Base-by-base conservation (phyloP, 2,888 invertebrate genomes). In the Cephus sareptanus region DNA sequence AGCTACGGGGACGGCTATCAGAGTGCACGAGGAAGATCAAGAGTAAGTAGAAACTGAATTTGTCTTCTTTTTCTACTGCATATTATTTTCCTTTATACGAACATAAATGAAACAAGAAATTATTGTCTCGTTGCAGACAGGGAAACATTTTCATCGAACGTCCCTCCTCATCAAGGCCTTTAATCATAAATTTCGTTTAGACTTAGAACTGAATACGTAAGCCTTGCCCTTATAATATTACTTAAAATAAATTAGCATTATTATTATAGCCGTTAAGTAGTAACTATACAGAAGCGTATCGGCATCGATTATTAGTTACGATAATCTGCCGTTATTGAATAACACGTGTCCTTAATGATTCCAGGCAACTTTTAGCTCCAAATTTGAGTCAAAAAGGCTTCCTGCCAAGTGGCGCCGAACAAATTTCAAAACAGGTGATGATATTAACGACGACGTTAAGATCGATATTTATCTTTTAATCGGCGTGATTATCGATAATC, bases 81-180 rank as follows among this genome's bases (percentile, higher is more conserved):
- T 79, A 81, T 80, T 81, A 77, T 79, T 81, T 81, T 83, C 78
- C 76, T 81, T 77, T 23, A 9, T 56, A 23, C 56, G 56, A 56
- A 9, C 6, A 23, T 56, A 56, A 56, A 56, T 23, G 1, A 23
- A 56, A 23, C 9, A 56, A 80, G 73, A 33, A 76, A 23, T 77
- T 79, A 81, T 83, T 87, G 82, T 89, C 90, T 93, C 93, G 93
- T 95, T 95, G 84, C 95, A 98, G 97, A 95, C 96, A 89, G 96
- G 96, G 90, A 97, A 97, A 94, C 98, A 98, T 93, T 97, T 96
- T 93, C 97, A 98, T 92, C 95, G 97, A 92, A 98, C 98, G 90
- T 97, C 97, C 92, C 95, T 98, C 92, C 96, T 98, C 94, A 98
- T 98, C 94, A 98, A 98, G 94, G 98, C 98, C 93, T 98, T 98